Base-by-base conservation (phyloP, 1,140 invertebrate genomes). In the Leptopilina boulardi region DNA sequence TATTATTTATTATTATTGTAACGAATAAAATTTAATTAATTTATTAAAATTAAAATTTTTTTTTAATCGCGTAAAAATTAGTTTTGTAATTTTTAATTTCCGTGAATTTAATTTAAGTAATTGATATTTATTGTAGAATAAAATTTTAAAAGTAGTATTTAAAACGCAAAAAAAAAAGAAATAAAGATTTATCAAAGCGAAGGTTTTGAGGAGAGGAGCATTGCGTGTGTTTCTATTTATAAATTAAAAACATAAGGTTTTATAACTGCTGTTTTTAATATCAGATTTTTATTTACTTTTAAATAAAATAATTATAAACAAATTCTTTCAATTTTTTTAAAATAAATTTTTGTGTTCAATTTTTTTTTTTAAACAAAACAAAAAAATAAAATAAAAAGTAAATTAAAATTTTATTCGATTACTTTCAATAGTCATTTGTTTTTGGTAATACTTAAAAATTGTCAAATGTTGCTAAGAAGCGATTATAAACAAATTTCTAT, bases 191-290 rank as follows among this genome's bases (percentile, higher is more conserved):
- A 47, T 47, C n/a, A 47, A 47, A 47, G 42, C 2, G 15, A 47
- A n/a, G 1, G 42, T 47, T 47, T 47, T 47, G 42, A 3, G 42
- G 10, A 47, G 42, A 47, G n/a, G 42, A 47, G 42, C 19, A 2
- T 10, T 59, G n/a, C n/a, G n/a, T n/a, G n/a, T n/a, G 21, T 30
- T 30, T 59, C 56, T 59, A 59, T 59, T 59, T 59, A 26, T 59
- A 26, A 47, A 59, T 59, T 59, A 21, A 59, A 59, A 59, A 59
- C 56, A 13, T 26, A 21, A 26, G 13, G 56, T 59, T 59, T 21
- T 59, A 1, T 59, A 8, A 15, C 51, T 51, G 11, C 54, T 15
- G 56, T 26, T 59, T 15, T 47, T 47, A 13, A 4, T 47, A 15
- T 47, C 10, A 42, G 41, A 42, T 3, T 30, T 30, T 30, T 34